Evolutionary conservation across 1,140 invertebrate species (phyloP).

Genomic region (Sarcophaga bullata): DNA sequence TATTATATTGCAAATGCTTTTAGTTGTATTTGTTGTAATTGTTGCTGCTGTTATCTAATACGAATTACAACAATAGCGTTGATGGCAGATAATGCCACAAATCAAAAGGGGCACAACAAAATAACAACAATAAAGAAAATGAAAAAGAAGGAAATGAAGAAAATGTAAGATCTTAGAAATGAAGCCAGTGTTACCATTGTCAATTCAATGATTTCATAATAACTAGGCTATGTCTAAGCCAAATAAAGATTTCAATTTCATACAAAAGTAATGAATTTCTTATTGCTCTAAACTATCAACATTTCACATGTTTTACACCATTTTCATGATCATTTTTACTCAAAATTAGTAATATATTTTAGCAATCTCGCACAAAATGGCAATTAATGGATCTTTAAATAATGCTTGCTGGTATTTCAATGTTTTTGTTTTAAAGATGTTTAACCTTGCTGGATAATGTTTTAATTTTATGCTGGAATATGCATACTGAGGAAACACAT

Average conservation of each 20-base stretch:
- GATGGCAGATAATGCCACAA: neutral
- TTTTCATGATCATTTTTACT: too few species aligned
- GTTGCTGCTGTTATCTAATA: neutral
- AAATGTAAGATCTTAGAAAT: neutral
- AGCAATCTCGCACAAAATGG: too few species aligned
- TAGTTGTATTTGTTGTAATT: neutral
- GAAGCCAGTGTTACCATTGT: neutral
- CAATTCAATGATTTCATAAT: neutral
- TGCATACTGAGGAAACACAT: too few species aligned
- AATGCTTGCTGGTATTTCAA: too few species aligned
- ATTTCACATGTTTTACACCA: too few species aligned
- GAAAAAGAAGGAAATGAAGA: neutral
- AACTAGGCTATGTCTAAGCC: neutral
- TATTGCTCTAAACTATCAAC: neutral
- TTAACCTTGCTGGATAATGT: too few species aligned
- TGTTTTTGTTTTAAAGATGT: too few species aligned
- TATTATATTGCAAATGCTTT: neutral
- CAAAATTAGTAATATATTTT: too few species aligned
- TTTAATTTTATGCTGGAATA: too few species aligned
- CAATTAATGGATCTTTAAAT: too few species aligned
- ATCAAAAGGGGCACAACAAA: neutral
- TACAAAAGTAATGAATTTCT: neutral
- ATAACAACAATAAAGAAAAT: neutral
- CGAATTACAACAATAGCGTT: neutral
- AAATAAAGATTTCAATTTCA: neutral